phyloP scores from a whole-genome alignment of 2,888 invertebrate species.

The Himalopsyche tibetana region DNA sequence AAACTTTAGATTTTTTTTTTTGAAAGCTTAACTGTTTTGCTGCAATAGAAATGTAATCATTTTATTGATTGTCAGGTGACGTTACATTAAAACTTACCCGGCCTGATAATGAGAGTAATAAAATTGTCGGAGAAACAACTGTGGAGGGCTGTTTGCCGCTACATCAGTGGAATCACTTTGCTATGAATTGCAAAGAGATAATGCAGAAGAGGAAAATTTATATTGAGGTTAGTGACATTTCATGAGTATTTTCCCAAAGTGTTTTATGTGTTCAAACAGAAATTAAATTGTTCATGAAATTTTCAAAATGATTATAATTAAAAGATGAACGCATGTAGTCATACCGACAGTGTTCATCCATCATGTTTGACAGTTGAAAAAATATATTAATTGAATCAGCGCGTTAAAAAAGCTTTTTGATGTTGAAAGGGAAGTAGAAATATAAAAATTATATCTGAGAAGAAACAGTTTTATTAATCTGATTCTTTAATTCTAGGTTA shows the following conservation, averaged over 20 bases:
- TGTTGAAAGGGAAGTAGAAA: too few relatives aligned
- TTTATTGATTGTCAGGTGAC: slow-evolving; percentile 69
- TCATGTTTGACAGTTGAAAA: too few relatives aligned
- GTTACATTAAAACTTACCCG: slow-evolving; percentile 75
- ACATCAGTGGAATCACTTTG: slow-evolving; percentile 78
- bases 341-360: too few relatives aligned
- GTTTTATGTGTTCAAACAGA: too few relatives aligned
- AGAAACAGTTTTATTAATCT: neutral
- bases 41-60: neutral
- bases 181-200: slow-evolving; percentile 78
- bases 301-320: too few relatives aligned
- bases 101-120: slow-evolving; percentile 75
- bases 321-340: too few relatives aligned
- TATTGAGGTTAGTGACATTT: slow-evolving; percentile 72
- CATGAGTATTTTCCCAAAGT: too few relatives aligned
- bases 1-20: neutral
- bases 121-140: slow-evolving; percentile 75
- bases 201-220: slow-evolving; percentile 77
- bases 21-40: neutral
- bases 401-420: too few relatives aligned
- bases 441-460: neutral
- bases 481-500: slow-evolving; percentile 71
- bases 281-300: too few relatives aligned
- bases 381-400: too few relatives aligned
- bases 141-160: slow-evolving; percentile 73